Base-by-base conservation (phyloP, 2,888 invertebrate genomes). In the Notodonta ziczac region DNA sequence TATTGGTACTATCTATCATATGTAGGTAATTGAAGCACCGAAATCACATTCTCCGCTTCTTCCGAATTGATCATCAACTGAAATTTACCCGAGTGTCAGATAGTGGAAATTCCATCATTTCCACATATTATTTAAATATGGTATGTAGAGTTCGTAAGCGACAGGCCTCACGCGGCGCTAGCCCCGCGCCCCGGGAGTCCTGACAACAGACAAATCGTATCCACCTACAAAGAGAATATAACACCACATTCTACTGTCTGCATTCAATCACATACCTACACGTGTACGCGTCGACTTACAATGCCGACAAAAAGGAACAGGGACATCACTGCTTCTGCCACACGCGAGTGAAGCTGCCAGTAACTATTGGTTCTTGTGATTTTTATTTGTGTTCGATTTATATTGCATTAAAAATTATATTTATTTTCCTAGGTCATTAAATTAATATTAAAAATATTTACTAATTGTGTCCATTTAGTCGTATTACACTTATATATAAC, bases 81-180 rank as follows among this genome's bases (percentile, higher is more conserved):
- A 6, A 42, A 42, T 10, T 42, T 9, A 9, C 4, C 24, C 2
- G 2, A 24, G 24, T 24, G 24, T 24, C 24, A 24, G 2, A 24
- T 24, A 24, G 24, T 24, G 24, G 24, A 24, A 24, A 24, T 24
- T 2, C 24, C 24, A 24, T 24, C 1, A 35, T 42, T 42, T 51
- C 7, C 13, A 46, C 24, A 24, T 24, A 24, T 2, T 56, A 56
- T 32, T 56, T n/a, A 56, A 12, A 13, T 12, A 2, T 35, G 4
- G 54, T 57, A 51, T 66, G 52, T n/a, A 58, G 9, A 59, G 64
- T 74, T 70, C 71, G 69, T 69, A 57, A 66, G 52, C 72, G 77
- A 76, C 78, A 78, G 74, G 67, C 76, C 80, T 72, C 79, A 78
- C 77, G 74, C 80, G 60, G 69, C 62, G 73, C 40, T 55, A 12